Percentiles rank a stretch among this genome's conserved stretches.
Evolutionary conservation across 2,797 vertebrate genomes (phyloP).

Genomic region (Phrynocephalus vlangalii): DNA sequence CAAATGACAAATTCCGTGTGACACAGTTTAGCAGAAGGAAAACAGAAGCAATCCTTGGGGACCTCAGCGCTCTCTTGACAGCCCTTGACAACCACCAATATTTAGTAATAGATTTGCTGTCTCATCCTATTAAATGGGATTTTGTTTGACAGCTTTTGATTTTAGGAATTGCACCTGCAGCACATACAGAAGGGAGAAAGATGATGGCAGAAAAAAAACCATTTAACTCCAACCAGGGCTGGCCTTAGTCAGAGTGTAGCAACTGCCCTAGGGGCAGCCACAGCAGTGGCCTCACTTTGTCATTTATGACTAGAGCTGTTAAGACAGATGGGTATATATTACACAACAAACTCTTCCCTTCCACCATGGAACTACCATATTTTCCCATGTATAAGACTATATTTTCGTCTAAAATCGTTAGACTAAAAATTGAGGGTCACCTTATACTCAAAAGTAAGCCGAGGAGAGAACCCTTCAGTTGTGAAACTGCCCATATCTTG

Average conservation of each 20-base stretch:
- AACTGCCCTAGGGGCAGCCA: too few species aligned
- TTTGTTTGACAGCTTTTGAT: constrained; percentile 10
- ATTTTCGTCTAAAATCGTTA: too few species aligned
- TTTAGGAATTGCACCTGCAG: constrained; percentile 19
- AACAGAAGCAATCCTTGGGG: constrained; percentile 46
- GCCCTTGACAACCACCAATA: constrained; percentile 54
- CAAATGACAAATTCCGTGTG: constrained; percentile 61
- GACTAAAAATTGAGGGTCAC: too few species aligned
- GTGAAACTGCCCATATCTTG: too few species aligned
- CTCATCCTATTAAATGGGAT: constrained; percentile 33
- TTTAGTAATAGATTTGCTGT: constrained; percentile 64
- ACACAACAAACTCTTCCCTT: too few species aligned
- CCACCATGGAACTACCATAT: too few species aligned
- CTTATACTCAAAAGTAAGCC: too few species aligned
- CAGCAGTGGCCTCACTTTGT: too few species aligned
- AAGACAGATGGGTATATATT: too few species aligned
- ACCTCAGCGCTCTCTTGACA: neutral
- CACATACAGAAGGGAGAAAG: constrained; percentile 20
- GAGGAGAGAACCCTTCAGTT: too few species aligned
- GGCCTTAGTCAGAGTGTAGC: neutral
- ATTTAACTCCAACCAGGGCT: neutral
- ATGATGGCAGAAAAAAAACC: constrained; percentile 13
- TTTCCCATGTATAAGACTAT: too few species aligned
- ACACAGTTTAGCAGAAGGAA: constrained; percentile 26
- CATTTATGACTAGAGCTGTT: too few species aligned